Percentiles rank a stretch among this genome's conserved stretches.
Evolutionary conservation across 1,140 invertebrate species (phyloP).

Genomic region (Ceratoteleas bidentatus): DNA sequence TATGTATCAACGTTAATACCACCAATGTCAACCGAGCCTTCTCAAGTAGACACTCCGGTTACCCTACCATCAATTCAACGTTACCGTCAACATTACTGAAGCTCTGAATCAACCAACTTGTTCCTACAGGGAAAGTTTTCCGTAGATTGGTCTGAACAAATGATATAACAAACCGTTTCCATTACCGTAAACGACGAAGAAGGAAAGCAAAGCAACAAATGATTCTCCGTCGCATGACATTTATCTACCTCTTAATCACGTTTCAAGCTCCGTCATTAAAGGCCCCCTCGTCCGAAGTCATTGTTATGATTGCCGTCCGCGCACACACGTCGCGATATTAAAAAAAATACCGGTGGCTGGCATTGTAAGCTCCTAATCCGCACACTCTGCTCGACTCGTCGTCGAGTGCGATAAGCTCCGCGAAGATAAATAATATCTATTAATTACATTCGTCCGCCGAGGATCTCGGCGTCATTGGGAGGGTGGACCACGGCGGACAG

Average conservation of each 20-base stretch:
- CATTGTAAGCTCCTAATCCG: slow-evolving; percentile 55
- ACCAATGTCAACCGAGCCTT: too few species aligned
- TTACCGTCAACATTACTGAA: too few species aligned
- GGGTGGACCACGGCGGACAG: slow-evolving; percentile 71
- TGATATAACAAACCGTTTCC: background rate
- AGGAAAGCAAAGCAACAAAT: slow-evolving; percentile 29
- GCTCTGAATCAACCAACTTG: too few species aligned
- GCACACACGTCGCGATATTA: slow-evolving; percentile 34
- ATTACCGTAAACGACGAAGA: too few species aligned
- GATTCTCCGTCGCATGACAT: slow-evolving; percentile 24
- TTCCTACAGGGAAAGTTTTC: too few species aligned
- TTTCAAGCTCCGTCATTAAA: slow-evolving; percentile 56
- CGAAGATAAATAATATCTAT: slow-evolving; percentile 79
- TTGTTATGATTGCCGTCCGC: slow-evolving; percentile 33
- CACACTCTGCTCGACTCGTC: slow-evolving; percentile 52
- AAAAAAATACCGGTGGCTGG: slow-evolving; percentile 46
- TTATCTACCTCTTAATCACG: slow-evolving; percentile 47
- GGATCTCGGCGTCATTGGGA: slow-evolving; percentile 64
- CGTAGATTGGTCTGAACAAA: too few species aligned
- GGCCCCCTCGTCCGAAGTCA: slow-evolving; percentile 29
- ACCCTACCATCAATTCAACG: too few species aligned
- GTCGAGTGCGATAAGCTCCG: slow-evolving; percentile 66
- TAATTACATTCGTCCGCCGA: slow-evolving; percentile 76
- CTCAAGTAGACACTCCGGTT: too few species aligned
- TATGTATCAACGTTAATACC: too few species aligned